Evolutionary conservation across 2,113 vertebrate species (phyloP).

Genomic region (Seriola dumerili): DNA sequence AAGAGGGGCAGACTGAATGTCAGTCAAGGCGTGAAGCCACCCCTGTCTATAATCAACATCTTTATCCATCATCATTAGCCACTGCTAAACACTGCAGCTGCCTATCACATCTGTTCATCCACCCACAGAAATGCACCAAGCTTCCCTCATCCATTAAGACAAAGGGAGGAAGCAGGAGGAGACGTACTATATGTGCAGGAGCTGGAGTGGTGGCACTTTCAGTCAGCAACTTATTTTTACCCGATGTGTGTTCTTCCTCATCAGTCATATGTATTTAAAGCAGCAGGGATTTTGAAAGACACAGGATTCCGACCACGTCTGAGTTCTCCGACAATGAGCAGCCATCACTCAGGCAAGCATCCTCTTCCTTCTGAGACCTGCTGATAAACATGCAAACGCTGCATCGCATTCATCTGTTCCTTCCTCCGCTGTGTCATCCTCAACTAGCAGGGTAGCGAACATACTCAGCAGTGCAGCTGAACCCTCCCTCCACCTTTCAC

Average conservation of each 20-base stretch:
- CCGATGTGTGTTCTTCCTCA: not conserved
- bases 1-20: slow-evolving; percentile 31
- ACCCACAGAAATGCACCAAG: slow-evolving; percentile 51
- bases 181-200: slow-evolving; percentile 12
- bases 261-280: not conserved
- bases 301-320: slow-evolving; percentile 3
- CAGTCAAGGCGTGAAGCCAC: slow-evolving; percentile 27
- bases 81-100: slow-evolving; percentile 31
- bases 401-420: slow-evolving; percentile 33
- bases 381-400: slow-evolving; percentile 47
- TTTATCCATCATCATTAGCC: slow-evolving; percentile 67
- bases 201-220: not conserved
- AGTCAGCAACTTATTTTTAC: slow-evolving; percentile 29
- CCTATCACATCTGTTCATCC: slow-evolving; percentile 46
- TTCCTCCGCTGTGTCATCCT: not conserved
- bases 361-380: slow-evolving; percentile 25
- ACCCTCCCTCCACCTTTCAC: slow-evolving; percentile 37
- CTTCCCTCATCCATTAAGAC: slow-evolving; percentile 17
- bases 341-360: slow-evolving; percentile 34
- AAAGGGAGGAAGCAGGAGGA: slow-evolving; percentile 3
- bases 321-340: slow-evolving; percentile 47
- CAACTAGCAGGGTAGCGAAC: not conserved
- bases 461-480: not conserved
- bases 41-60: slow-evolving; percentile 64
- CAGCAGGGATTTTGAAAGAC: not conserved